Conservation (phyloP, 92 coral and sea anemone genomes). For the Micromussa lordhowensis region DNA sequence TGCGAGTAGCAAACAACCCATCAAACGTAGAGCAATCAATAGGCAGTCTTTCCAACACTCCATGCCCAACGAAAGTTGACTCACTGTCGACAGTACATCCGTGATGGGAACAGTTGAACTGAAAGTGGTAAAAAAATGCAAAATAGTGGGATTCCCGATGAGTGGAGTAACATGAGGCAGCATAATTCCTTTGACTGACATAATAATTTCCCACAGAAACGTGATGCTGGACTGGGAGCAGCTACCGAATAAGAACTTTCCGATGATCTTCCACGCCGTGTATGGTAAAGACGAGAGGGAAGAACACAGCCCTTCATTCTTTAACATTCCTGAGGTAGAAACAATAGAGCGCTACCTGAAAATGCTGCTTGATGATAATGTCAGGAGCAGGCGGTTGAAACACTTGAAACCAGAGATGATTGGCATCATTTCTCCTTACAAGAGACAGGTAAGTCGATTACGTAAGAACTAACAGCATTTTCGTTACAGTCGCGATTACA, state of each 20-base stretch:
- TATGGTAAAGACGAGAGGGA: constrained; percentile 81
- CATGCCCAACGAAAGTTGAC: too few relatives aligned
- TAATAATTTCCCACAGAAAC: constrained; percentile 9
- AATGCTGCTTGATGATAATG: constrained; percentile 74
- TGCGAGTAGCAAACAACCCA: too few relatives aligned
- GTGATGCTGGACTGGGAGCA: constrained; percentile 83
- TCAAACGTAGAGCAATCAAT: too few relatives aligned
- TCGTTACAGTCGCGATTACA: neutral
- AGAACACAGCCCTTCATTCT: constrained; percentile 80
- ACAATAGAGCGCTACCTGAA: constrained; percentile 76
- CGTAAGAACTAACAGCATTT: neutral
- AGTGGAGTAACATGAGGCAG: too few relatives aligned
- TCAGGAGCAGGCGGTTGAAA: constrained; percentile 62
- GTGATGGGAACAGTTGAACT: too few relatives aligned
- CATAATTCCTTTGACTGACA: neutral
- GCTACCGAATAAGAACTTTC: constrained; percentile 73
- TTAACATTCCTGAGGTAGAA: constrained; percentile 81
- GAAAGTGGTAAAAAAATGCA: neutral
- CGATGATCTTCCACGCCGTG: constrained; percentile 81
- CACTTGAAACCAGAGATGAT: constrained; percentile 76
- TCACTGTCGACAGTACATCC: too few relatives aligned
- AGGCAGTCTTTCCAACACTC: too few relatives aligned
- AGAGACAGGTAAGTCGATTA: constrained; percentile 67
- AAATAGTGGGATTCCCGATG: neutral
- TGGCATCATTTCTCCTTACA: constrained; percentile 84